Percentiles rank a stretch among this genome's conserved stretches.
phyloP scores from a whole-genome alignment of 1,140 invertebrate species.

The Neodiprion pinetum region DNA sequence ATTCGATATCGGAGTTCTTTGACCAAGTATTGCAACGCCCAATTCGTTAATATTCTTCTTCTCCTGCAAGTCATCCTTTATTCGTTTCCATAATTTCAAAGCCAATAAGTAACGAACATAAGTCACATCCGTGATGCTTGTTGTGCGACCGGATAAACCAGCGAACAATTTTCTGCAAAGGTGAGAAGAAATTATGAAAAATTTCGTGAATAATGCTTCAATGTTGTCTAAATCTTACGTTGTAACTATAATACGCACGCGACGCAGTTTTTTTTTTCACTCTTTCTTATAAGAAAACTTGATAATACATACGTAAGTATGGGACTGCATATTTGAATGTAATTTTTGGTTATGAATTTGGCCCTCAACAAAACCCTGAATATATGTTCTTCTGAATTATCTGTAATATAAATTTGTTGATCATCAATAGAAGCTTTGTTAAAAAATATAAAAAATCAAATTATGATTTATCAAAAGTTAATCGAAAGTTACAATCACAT shows the following conservation, averaged over 20 bases:
- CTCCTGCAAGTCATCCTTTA: slow-evolving; percentile 39
- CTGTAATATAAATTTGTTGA: slow-evolving; percentile 32
- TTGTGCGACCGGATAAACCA: slow-evolving; percentile 26
- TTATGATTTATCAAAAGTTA: slow-evolving; percentile 17
- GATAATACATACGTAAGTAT: slow-evolving; percentile 46
- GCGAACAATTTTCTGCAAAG: slow-evolving; percentile 48
- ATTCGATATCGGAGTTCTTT: slow-evolving; percentile 35
- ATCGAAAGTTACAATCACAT: slow-evolving; percentile 13
- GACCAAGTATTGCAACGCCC: slow-evolving; percentile 44
- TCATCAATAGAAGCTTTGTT: background rate
- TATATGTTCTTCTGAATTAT: slow-evolving; percentile 52
- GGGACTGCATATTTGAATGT: slow-evolving; percentile 40
- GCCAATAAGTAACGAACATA: slow-evolving; percentile 51
- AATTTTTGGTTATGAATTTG: slow-evolving; percentile 37
- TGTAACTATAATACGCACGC: too few species aligned
- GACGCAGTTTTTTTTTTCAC: too few species aligned
- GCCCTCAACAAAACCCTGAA: slow-evolving; percentile 49
- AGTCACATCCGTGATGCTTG: slow-evolving; percentile 36
- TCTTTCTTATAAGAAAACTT: slow-evolving; percentile 6
- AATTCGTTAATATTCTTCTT: slow-evolving; percentile 42
- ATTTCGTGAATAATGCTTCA: slow-evolving; percentile 10
- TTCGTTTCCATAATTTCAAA: slow-evolving; percentile 49
- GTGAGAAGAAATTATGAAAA: slow-evolving; percentile 19
- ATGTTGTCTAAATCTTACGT: too few species aligned
- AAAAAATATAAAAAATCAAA: slow-evolving; percentile 10